Conservation (phyloP, 2,888 invertebrate genomes). For the Drosophila fungiperda region DNA sequence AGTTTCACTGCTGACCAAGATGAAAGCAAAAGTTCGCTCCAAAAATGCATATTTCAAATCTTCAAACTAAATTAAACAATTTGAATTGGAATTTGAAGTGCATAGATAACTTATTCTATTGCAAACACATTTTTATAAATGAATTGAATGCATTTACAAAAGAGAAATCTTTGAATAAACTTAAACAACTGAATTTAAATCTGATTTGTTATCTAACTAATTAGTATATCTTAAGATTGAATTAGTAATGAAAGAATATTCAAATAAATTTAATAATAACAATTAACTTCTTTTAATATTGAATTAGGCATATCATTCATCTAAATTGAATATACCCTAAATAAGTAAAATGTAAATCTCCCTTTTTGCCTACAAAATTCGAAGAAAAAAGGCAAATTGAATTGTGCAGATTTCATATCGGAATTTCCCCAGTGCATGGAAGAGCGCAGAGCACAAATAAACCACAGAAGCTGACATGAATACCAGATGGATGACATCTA, state of each 20-base stretch:
- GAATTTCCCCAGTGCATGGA: conserved; percentile 34
- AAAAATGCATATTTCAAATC: background rate
- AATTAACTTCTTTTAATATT: background rate
- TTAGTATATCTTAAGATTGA: background rate
- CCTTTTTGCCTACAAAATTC: conserved; percentile 6
- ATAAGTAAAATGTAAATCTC: background rate
- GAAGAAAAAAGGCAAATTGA: conserved; percentile 28
- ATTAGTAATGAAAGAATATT: background rate
- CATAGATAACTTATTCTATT: background rate
- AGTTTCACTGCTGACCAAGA: conserved; percentile 16
- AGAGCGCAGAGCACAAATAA: conserved; percentile 6
- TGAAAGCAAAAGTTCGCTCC: conserved; percentile 31
- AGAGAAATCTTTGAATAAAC: background rate
- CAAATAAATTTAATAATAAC: background rate
- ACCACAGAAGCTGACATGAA: conserved; percentile 6
- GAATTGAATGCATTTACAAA: background rate
- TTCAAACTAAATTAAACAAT: background rate
- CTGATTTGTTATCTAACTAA: too few relatives aligned
- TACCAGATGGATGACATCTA: conserved; percentile 41
- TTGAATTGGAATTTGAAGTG: background rate
- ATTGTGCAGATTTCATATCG: conserved; percentile 18
- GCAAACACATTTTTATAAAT: background rate
- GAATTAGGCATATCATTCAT: too few relatives aligned
- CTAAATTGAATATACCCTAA: background rate
- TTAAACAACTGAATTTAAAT: background rate